Evolutionary conservation across 2,113 vertebrate genomes (phyloP).

Genomic region (Chelonoidis abingdonii): DNA sequence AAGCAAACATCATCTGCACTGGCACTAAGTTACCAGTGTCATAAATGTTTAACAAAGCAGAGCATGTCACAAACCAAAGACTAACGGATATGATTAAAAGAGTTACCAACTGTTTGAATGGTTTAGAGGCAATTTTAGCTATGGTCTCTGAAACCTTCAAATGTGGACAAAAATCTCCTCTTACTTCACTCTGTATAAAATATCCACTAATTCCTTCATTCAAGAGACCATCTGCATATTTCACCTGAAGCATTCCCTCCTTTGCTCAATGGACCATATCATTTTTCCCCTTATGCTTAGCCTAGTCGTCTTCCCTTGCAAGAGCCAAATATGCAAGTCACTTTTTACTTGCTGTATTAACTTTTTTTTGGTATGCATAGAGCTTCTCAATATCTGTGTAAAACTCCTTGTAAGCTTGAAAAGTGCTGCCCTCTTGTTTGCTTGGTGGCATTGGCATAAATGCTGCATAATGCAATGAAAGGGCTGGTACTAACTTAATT

Average conservation of each 20-base stretch:
- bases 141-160: neutral
- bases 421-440: neutral
- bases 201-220: neutral
- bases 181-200: neutral
- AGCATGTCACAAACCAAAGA: neutral
- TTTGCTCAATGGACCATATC: neutral
- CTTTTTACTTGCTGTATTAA: neutral
- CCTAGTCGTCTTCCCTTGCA: neutral
- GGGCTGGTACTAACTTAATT: neutral
- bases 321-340: neutral
- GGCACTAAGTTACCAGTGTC: fast-evolving
- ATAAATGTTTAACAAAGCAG: neutral
- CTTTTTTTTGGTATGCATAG: neutral
- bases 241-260: neutral
- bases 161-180: neutral
- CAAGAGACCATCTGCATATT: neutral
- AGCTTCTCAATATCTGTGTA: neutral
- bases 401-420: neutral
- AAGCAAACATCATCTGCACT: fast-evolving
- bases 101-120: neutral
- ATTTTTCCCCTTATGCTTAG: neutral
- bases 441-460: neutral
- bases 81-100: neutral
- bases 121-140: neutral
- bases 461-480: neutral